Evolutionary conservation across 2,113 vertebrate genomes (phyloP), one percentile per base, ranked within the genome.

Genomic region (Pseudopipra pipra): DNA sequence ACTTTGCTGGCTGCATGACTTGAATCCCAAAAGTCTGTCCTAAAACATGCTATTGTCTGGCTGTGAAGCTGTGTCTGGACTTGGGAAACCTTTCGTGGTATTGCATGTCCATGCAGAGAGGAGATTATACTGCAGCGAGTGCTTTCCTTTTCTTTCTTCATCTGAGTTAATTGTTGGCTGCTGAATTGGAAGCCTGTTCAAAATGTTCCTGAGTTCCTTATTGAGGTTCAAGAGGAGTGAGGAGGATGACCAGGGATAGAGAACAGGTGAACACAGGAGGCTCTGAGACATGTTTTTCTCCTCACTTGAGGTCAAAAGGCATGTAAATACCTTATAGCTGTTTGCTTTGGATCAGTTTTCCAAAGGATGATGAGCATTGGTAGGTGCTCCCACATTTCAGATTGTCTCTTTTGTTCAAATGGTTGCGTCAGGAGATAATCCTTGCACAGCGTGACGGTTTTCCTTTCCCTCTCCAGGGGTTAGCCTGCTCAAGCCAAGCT

Each of bases 1-100:
- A 39, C 24, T 8, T 23, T 0, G 0, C n/a, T 28, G 49, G 16
- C 73, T 63, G 31, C 28, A 7, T 0, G 0, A 25, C 33, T 22
- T 25, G 22, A 55, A 41, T 85, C 41, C 35, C 20, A 14, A 22
- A 70, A 58, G 19, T 61, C 79, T 87, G 25, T 74, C 51, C 35
- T 70, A 30, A 74, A 74, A 70, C 17, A 17, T 70, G 14, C 22
- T 65, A 65, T 37, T 72, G 7, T 71, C 37, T 43, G 37, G 8
- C 31, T 52, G 43, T 70, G 52, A 74, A 82, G 47, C 65, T 85
- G 33, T 66, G 33, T 46, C 39, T 67, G 73, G 22, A 12, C 63
- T 31, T 76, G 61, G 71, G 30, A 72, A 90, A 33, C 8, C 2
- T 14, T 54, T 49, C 76, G 35, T 59, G 43, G 20, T 43, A 43